phyloP scores from a whole-genome alignment of 2,113 vertebrate genomes.

The Rallus limicola region DNA sequence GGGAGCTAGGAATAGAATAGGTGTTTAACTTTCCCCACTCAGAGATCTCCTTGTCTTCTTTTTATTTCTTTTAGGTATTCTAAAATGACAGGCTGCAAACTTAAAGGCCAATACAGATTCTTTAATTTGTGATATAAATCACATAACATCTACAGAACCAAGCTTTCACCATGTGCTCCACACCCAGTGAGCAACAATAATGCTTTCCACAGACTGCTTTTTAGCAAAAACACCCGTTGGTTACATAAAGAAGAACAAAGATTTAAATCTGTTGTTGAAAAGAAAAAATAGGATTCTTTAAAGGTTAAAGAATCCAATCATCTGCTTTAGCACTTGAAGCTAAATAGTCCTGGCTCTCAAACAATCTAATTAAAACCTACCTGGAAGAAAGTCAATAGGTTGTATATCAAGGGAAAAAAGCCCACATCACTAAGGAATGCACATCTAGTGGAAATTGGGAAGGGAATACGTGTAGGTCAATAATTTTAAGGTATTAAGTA shows the following conservation, averaged over 20 bases:
- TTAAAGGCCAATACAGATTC: constrained; percentile 42
- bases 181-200: constrained; percentile 49
- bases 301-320: constrained; percentile 67
- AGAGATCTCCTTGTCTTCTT: constrained; percentile 15
- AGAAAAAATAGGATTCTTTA: constrained; percentile 66
- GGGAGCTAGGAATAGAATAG: constrained; percentile 51
- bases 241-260: constrained; percentile 33
- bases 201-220: constrained; percentile 20
- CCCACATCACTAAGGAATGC: background rate
- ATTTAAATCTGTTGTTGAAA: constrained; percentile 42
- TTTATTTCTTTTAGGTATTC: constrained; percentile 49
- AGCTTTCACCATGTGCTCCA: background rate
- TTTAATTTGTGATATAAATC: constrained; percentile 38
- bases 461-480: background rate
- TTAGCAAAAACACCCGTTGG: constrained; percentile 51
- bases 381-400: constrained; percentile 60
- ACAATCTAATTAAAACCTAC: constrained; percentile 51
- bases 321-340: constrained; percentile 46
- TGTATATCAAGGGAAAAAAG: constrained; percentile 24
- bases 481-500: background rate
- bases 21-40: constrained; percentile 21
- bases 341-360: constrained; percentile 67
- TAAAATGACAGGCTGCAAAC: constrained; percentile 47
- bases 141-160: constrained; percentile 32
- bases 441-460: background rate